Percentiles rank a stretch among this genome's conserved stretches.
phyloP scores from a whole-genome alignment of 2,888 invertebrate species.

The Brassicogethes aeneus region DNA sequence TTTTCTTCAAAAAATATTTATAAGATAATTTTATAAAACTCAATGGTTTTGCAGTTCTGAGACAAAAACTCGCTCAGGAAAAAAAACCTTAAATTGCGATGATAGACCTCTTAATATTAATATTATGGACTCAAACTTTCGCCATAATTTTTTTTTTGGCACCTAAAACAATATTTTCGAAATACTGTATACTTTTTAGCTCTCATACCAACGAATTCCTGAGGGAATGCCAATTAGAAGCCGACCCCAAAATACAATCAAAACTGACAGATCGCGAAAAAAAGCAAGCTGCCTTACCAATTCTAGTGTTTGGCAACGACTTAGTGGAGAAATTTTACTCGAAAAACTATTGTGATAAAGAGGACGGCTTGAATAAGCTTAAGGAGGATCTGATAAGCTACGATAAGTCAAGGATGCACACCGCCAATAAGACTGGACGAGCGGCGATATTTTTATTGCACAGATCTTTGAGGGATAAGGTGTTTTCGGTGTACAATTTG shows the following conservation, averaged over 20 bases:
- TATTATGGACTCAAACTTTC: no score
- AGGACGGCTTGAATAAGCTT: slow-evolving; percentile 71
- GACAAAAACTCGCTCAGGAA: no score
- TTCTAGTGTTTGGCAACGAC: slow-evolving; percentile 83
- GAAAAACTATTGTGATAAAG: slow-evolving; percentile 82
- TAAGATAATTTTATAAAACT: no score
- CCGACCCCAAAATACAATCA: slow-evolving; percentile 47
- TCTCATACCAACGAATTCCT: slow-evolving; percentile 78
- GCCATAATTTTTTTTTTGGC: no score
- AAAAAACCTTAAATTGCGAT: no score
- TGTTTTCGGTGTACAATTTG: slow-evolving; percentile 78
- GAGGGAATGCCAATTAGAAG: slow-evolving; percentile 57
- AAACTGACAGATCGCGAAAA: slow-evolving; percentile 69
- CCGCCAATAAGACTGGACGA: slow-evolving; percentile 71
- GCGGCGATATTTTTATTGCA: slow-evolving; percentile 74
- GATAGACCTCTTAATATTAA: no score
- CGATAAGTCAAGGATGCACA: slow-evolving; percentile 41
- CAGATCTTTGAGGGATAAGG: slow-evolving; percentile 75
- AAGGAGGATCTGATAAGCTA: slow-evolving; percentile 47
- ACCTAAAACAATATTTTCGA: no score
- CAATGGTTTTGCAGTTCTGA: no score
- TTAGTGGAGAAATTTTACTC: slow-evolving; percentile 87
- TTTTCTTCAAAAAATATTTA: no score
- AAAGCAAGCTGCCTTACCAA: slow-evolving; percentile 82
- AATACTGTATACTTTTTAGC: no score